A percentile compares a stretch with the other conserved stretches of the same genome.
phyloP scores from a whole-genome alignment of 1,140 invertebrate genomes.

The Nephila pilipes region DNA sequence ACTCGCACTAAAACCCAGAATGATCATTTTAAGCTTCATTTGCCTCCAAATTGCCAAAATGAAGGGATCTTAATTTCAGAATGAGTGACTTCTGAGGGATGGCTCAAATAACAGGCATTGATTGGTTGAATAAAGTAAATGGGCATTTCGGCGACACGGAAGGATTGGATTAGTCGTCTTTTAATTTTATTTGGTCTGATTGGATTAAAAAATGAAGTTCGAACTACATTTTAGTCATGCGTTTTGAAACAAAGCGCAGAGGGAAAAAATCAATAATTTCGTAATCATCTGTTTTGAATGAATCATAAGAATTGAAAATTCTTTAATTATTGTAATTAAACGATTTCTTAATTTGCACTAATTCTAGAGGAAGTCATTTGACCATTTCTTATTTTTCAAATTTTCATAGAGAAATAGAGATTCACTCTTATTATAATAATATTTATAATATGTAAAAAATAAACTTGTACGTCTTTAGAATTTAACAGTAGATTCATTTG shows the following conservation, averaged over 20 bases:
- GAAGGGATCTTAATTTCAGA: neutral
- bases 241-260: neutral
- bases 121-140: constrained; percentile 16
- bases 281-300: neutral
- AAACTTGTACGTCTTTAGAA: too few species aligned
- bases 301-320: neutral
- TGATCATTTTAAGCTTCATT: constrained; percentile 5
- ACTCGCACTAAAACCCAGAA: neutral
- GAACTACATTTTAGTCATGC: neutral
- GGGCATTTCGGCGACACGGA: neutral
- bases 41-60: constrained; percentile 11
- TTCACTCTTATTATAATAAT: too few species aligned
- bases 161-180: neutral
- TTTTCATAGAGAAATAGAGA: neutral
- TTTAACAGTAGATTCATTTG: too few species aligned
- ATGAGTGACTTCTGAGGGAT: neutral
- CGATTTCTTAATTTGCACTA: neutral
- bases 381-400: too few species aligned
- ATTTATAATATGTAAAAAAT: too few species aligned
- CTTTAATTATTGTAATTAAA: neutral
- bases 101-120: constrained; percentile 1
- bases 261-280: neutral
- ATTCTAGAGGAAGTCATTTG: too few species aligned
- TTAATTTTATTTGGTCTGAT: constrained; percentile 3
- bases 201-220: neutral